phyloP scores from a whole-genome alignment of 2,797 vertebrate genomes.

The Eulemur rubriventer region DNA sequence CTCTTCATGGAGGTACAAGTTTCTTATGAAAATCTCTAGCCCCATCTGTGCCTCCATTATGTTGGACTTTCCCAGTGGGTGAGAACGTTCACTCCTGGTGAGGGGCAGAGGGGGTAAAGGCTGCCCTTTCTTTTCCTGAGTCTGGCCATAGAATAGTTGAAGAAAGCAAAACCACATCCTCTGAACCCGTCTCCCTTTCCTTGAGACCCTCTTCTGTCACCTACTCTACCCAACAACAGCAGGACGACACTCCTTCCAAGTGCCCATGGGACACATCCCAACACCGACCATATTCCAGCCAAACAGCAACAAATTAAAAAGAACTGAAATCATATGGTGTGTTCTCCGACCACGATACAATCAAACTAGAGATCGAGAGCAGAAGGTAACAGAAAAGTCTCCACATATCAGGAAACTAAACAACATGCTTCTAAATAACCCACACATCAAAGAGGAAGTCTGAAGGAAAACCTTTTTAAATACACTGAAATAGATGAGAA shows the following conservation, averaged over 20 bases:
- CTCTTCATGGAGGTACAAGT: background rate
- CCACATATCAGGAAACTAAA: background rate
- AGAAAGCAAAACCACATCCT: background rate
- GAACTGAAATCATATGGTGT: background rate
- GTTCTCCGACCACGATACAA: background rate
- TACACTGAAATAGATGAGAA: background rate
- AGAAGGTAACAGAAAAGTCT: background rate
- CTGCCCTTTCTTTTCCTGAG: background rate
- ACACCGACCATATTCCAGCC: background rate
- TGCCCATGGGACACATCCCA: background rate
- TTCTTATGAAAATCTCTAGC: background rate
- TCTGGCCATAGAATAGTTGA: background rate
- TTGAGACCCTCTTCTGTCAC: background rate
- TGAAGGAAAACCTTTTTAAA: background rate
- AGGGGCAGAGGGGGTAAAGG: background rate
- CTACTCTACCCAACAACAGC: background rate
- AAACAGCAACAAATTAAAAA: background rate
- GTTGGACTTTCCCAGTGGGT: background rate
- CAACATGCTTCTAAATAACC: background rate
- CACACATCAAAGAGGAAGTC: background rate
- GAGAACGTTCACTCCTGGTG: background rate
- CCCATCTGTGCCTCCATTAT: background rate
- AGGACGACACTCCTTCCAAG: background rate
- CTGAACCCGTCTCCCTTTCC: background rate
- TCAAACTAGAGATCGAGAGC: slow-evolving; percentile 1